Conservation (phyloP, 2,797 vertebrate genomes). For the Knipowitschia caucasica region DNA sequence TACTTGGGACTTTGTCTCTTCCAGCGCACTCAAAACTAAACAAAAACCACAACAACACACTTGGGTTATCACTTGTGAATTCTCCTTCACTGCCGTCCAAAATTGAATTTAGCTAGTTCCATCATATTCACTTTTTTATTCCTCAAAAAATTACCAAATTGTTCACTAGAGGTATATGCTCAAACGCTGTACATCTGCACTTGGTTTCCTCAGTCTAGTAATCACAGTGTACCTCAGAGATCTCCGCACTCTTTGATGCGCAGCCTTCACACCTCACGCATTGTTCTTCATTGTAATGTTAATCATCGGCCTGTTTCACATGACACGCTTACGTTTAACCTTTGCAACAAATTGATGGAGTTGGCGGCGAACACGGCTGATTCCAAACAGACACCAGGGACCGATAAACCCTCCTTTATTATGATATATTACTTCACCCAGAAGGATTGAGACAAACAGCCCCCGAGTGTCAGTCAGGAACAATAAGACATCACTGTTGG, state of each 20-base stretch:
- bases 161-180: too few relatives aligned
- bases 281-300: background rate
- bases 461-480: constrained; percentile 1
- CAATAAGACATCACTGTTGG: constrained; percentile 19
- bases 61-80: too few relatives aligned
- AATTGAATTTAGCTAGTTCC: too few relatives aligned
- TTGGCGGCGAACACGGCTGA: constrained; percentile 13
- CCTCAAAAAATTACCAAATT: too few relatives aligned
- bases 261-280: background rate
- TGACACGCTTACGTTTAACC: constrained; percentile 34
- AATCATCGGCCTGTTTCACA: constrained; percentile 1
- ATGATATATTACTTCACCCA: constrained; percentile 1
- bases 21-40: too few relatives aligned
- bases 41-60: too few relatives aligned
- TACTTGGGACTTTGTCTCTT: too few relatives aligned
- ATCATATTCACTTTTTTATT: too few relatives aligned
- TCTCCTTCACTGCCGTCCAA: too few relatives aligned
- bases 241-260: background rate
- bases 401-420: constrained; percentile 4
- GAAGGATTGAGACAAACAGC: constrained; percentile 1
- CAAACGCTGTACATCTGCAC: too few relatives aligned
- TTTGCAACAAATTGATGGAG: constrained; percentile 9
- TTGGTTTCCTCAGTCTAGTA: background rate
- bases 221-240: background rate
- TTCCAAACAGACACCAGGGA: constrained; percentile 19